Base-by-base conservation (phyloP, 2,113 vertebrate species). In the Damaliscus lunatus region DNA sequence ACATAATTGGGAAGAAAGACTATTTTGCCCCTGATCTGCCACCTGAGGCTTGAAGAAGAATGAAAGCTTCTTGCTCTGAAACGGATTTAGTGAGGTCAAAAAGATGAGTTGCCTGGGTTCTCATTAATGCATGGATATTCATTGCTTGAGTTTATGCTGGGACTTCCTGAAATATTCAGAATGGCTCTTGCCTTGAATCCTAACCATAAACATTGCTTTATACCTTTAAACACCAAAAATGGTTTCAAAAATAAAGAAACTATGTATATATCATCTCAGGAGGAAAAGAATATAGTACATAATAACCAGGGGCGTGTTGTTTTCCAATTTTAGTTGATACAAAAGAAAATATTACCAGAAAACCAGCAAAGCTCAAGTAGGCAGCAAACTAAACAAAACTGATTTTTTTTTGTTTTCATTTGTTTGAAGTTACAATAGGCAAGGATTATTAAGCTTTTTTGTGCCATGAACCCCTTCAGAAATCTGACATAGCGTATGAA, bases 91-190 rank as follows among this genome's bases (percentile, higher is more conserved):
- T 48, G n/a, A 94, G 62, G 85, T 86, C 48, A 86, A 52, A 91
- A 88, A 89, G 59, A 55, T 43, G 7, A 77, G 46, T 82, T 88
- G 55, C 48, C 80, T 85, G 40, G 50, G 50, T 85, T 53, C 78
- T 88, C 31, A 71, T 62, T 94, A 92, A 94, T 50, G 25, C n/a
- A 40, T 86, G 36, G n/a, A 31, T 95, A 94, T 90, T 92, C 88
- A 50, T 78, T 94, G 67, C 53, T 77, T 43, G 10, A 40, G 25
- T 91, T 71, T 48, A 40, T 74, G 21, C 29, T 90, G 40, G 64
- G 9, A 92, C 29, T 50, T 86, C 23, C 52, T 78, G 53, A 92
- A 91, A 90, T 97, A 96, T 86, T 97, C 80, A 96, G 84, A 95
- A 92, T 5, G 57, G 7, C 29, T 87, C 23, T 88, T 64, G 31